Evolutionary conservation across 2,113 vertebrate genomes (phyloP), one percentile per base, ranked within the genome.

Genomic region (Atractosteus spatula): DNA sequence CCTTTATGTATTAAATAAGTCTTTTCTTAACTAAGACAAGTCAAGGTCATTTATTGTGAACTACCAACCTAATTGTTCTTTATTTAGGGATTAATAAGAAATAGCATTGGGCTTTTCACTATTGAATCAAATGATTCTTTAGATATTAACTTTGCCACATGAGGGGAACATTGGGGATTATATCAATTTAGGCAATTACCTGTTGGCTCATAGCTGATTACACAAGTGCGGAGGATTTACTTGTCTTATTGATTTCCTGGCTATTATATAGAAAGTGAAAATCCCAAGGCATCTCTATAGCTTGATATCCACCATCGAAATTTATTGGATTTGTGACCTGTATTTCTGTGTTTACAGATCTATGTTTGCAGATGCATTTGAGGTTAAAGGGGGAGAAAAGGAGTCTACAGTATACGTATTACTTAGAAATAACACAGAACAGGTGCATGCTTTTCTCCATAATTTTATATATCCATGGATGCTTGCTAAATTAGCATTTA

Each of bases 241-340:
- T 91, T 82, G 77, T 81, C 83, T 83, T 94, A 96, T 96, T 91
- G 92, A 97, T 96, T 94, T 93, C 83, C 86, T 89, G 83, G 91
- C 85, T 92, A 92, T 90, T 92, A 92, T 90, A 91, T 92, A 92
- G 89, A 78, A 76, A 78, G 68, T 84, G 79, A 85, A 92, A 92
- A 92, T 95, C 92, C 91, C 89, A 76, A 75, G 92, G 87, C 87
- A 80, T 86, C 88, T 79, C 79, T 73, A 57, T 67, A 81, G 79
- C 74, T 81, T 72, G 41, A 77, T 74, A 57, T 68, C 17, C 47
- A 55, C 81, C 83, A 89, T 89, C 81, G 80, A 92, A 91, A 89
- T 91, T 92, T 91, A 90, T 93, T 94, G 90, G 85, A 91, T 90
- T 80, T 82, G 74, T 83, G 84, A 82, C 78, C 73, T 76, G 83